Conservation (phyloP, 2,797 vertebrate species). For the Pterois miles region DNA sequence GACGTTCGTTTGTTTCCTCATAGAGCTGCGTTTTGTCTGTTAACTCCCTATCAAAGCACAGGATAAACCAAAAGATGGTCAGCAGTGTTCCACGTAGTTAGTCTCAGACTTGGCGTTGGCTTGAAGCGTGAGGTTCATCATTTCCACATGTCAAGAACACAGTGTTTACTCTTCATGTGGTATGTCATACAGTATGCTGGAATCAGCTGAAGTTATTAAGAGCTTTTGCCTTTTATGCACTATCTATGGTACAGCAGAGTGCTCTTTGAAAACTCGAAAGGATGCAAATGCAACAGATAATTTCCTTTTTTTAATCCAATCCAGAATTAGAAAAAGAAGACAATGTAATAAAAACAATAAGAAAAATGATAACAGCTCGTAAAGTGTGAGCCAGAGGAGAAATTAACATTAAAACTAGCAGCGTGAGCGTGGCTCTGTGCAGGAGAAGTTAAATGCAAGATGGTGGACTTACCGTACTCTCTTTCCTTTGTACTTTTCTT, state of each 20-base stretch:
- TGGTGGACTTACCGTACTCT: conserved; percentile 45
- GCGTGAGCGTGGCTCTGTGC: neutral
- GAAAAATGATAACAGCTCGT: neutral
- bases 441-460: conserved; percentile 35
- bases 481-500: conserved; percentile 62
- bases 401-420: conserved; percentile 28
- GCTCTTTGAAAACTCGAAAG: neutral
- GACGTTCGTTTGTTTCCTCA: conserved; percentile 48
- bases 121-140: conserved; percentile 29
- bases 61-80: conserved; percentile 33
- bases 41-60: conserved; percentile 33
- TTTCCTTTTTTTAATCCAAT: conserved; percentile 1
- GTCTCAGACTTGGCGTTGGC: conserved; percentile 10
- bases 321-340: neutral
- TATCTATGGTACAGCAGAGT: neutral
- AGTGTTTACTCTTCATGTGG: conserved; percentile 21
- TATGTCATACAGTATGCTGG: neutral
- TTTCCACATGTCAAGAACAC: conserved; percentile 35
- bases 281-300: neutral
- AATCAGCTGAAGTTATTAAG: conserved; percentile 17
- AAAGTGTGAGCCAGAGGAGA: neutral
- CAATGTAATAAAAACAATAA: neutral
- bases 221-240: neutral
- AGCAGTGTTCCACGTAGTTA: conserved; percentile 5
- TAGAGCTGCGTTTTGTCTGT: conserved; percentile 41